Conservation (phyloP, 2,113 vertebrate genomes). For the Martes martes region DNA sequence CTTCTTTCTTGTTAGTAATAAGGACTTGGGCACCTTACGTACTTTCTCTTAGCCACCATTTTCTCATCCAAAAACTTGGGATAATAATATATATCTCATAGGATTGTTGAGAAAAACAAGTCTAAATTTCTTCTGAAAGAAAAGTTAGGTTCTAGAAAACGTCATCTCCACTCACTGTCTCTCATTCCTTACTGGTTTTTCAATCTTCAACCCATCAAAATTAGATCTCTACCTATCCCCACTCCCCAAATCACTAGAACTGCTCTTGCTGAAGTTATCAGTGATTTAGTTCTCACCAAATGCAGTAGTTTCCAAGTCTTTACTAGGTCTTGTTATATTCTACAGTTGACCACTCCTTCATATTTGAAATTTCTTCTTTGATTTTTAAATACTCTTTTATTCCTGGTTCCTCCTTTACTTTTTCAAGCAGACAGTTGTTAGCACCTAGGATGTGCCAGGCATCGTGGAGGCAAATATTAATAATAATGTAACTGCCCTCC, state of each 20-base stretch:
- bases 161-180: neutral
- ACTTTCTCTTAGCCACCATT: neutral
- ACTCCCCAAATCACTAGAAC: neutral
- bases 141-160: neutral
- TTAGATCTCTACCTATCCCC: neutral
- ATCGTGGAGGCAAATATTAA: neutral
- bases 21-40: neutral
- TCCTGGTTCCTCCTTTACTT: neutral
- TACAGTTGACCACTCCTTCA: neutral
- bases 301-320: neutral
- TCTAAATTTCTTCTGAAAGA: neutral
- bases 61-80: neutral
- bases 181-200: neutral
- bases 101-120: neutral
- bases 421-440: neutral
- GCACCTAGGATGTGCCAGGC: neutral
- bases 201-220: neutral
- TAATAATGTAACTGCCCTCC: neutral
- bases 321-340: neutral
- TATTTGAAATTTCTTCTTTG: neutral
- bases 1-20: neutral
- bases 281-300: neutral
- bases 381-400: neutral
- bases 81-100: neutral
- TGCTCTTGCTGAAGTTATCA: neutral